phyloP scores from a whole-genome alignment of 2,888 invertebrate genomes.

The Macrophya annulata region DNA sequence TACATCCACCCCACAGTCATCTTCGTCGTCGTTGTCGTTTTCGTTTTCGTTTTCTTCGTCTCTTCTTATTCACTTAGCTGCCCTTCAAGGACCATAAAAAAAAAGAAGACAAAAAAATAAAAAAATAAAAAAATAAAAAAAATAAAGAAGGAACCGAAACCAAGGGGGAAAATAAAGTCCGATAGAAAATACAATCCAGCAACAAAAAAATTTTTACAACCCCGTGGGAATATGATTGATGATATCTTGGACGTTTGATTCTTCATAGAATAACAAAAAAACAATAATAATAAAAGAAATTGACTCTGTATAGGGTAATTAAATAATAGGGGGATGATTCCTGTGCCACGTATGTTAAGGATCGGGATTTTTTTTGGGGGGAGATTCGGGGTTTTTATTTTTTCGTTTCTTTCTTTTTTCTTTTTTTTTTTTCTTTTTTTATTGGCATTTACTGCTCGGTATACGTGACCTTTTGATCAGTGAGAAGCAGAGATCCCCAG shows the following conservation, averaged over 20 bases:
- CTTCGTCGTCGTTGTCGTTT: neutral
- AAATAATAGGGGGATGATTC: neutral
- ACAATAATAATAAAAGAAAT: no score
- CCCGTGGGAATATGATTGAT: no score
- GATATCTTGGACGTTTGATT: no score
- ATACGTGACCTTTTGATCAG: conserved; percentile 50
- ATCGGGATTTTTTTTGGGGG: neutral
- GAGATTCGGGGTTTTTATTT: no score
- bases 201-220: neutral
- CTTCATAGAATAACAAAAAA: neutral
- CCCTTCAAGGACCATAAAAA: neutral
- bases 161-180: neutral
- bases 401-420: neutral
- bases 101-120: neutral
- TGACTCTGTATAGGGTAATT: neutral
- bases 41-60: neutral
- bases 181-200: neutral
- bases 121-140: neutral
- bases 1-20: neutral
- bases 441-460: conserved; percentile 36
- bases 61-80: conserved; percentile 28
- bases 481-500: conserved; percentile 6
- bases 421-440: neutral
- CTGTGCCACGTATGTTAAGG: neutral
- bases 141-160: neutral